Evolutionary conservation across 1,140 invertebrate species (phyloP).

Genomic region (Cyrtorhinus lividipennis): DNA sequence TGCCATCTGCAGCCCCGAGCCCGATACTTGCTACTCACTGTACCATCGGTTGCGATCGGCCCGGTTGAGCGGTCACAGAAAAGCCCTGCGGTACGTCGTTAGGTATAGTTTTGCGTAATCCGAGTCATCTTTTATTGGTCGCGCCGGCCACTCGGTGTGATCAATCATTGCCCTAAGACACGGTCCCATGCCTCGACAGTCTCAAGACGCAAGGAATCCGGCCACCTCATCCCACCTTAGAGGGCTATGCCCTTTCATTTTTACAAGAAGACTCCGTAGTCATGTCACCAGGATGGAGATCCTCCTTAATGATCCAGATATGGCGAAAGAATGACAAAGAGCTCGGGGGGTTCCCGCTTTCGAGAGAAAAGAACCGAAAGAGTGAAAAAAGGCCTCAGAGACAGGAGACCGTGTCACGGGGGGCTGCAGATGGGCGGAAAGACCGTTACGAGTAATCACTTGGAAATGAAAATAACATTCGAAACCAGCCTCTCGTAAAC

Average conservation of each 20-base stretch:
- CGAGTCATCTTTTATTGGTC: background rate
- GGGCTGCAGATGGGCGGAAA: background rate
- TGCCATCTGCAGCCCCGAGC: background rate
- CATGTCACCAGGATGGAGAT: background rate
- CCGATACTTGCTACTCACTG: background rate
- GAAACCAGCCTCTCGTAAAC: background rate
- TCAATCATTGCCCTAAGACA: background rate
- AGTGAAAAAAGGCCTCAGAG: background rate
- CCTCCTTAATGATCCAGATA: background rate
- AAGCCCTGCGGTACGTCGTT: background rate
- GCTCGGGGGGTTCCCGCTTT: background rate
- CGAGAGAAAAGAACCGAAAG: background rate
- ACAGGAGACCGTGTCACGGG: background rate
- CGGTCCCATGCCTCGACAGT: background rate
- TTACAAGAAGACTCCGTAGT: background rate
- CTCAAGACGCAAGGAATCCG: background rate
- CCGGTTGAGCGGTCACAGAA: constrained; percentile 1
- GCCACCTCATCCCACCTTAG: constrained; percentile 7
- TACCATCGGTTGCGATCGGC: background rate
- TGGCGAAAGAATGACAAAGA: background rate
- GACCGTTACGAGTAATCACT: background rate
- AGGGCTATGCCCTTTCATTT: background rate
- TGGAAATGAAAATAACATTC: background rate
- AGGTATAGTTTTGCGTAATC: background rate
- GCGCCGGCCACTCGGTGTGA: background rate